Evolutionary conservation across 2,888 invertebrate genomes (phyloP).

Genomic region (Drosophila neonasuta): DNA sequence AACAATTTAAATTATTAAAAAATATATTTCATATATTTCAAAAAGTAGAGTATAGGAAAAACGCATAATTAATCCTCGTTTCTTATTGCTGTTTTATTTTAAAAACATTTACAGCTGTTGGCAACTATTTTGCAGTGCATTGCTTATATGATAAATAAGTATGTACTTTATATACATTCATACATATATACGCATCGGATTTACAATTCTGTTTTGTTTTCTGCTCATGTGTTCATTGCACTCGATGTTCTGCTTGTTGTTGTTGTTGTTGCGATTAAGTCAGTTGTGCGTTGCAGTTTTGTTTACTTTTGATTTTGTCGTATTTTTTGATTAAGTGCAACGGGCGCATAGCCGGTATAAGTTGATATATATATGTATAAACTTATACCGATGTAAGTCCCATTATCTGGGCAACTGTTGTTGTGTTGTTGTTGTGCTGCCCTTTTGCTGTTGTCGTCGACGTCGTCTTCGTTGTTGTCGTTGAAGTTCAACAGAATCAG

Average conservation of each 20-base stretch:
- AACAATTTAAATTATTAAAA: too few species aligned
- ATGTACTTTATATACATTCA: not conserved
- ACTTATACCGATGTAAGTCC: conserved; percentile 38
- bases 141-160: conserved; percentile 14
- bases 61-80: not conserved
- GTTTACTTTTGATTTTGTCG: conserved; percentile 78
- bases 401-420: conserved; percentile 68
- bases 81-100: conserved; percentile 21
- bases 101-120: conserved; percentile 52
- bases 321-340: conserved; percentile 73
- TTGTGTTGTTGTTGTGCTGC: conserved; percentile 23
- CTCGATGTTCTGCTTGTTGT: conserved; percentile 36
- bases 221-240: conserved; percentile 72
- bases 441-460: conserved; percentile 33
- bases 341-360: conserved; percentile 48
- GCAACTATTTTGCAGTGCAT: conserved; percentile 49
- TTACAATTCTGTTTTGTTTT: conserved; percentile 63
- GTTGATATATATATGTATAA: conserved; percentile 13
- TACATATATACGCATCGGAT: conserved; percentile 43
- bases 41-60: conserved; percentile 4
- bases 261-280: conserved; percentile 58
- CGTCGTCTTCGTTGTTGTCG: conserved; percentile 8
- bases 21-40: too few species aligned
- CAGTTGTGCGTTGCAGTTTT: conserved; percentile 70
- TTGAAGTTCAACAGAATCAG: conserved; percentile 62